Evolutionary conservation across 2,888 invertebrate genomes (phyloP), one percentile per base, ranked within the genome.

Genomic region (Plebejus anna): DNA sequence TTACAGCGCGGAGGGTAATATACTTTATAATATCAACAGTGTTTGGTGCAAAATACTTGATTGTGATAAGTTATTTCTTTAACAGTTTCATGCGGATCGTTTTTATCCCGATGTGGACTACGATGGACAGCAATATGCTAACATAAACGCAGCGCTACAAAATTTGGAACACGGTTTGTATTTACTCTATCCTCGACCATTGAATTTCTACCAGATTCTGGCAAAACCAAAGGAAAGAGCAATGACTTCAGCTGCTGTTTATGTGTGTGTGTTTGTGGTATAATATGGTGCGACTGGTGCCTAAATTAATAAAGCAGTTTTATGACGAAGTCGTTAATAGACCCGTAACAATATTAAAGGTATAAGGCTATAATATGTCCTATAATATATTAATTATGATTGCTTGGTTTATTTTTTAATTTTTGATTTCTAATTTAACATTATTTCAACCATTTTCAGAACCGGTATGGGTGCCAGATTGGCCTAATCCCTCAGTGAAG

Each of bases 401-500:
- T 66, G 57, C 6, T n/a, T 16, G 5, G 1, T 59, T 59, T 6
- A 59, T 22, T 28, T 9, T 7, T 28, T 9, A 28, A 22, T 6
- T 76, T 42, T 22, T 75, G 22, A 80, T 75, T 75, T 76, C 22
- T 11, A 57, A 70, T 75, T 42, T 71, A 47, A 73, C 61, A n/a
- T 73, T 36, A 57, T 66, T 32, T 47, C 75, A 75, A 59, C 42
- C 36, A 9, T 75, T 79, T 83, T 36, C 81, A 95, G 95, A 91
- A 22, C 95, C 95, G 80, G 86, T 94, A 79, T 94, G 94, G 86
- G 94, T 95, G 70, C 86, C 87, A 32, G 85, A 91, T 77, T 96
- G 96, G 96, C 96, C 96, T 0, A 90, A 91, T 73, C 84, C 90
- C 2, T 81, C 87, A 4, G 86, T 94, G 2, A 91, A 91, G 79